These are phyloP conservation scores for Panopea generosa DNA, from an alignment of 2,888 invertebrate species.

Conservation along the genomic window DNA sequence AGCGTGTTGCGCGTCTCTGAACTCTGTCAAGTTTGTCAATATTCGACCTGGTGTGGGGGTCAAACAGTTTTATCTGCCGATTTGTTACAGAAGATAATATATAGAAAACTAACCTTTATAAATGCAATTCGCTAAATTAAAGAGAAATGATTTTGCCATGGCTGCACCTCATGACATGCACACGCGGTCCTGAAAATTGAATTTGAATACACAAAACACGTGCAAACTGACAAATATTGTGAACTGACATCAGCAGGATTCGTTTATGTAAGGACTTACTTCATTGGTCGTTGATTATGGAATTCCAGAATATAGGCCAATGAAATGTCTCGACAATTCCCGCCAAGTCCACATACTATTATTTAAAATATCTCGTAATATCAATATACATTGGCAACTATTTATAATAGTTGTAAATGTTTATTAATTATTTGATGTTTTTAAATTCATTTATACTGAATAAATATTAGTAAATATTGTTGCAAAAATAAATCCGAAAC, in stretches of 20 bases:
- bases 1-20: no score
- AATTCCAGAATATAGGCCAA: conserved; percentile 52
- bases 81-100: no score
- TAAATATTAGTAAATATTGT: no score
- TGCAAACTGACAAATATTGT: conserved; percentile 40
- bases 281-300: conserved; percentile 50
- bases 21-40: no score
- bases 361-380: no score
- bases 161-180: conserved; percentile 1
- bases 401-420: no score
- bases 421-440: no score
- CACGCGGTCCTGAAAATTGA: neutral
- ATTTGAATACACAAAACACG: conserved; percentile 21
- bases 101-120: conserved; percentile 36
- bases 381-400: neutral
- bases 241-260: conserved; percentile 23
- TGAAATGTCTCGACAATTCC: conserved; percentile 33
- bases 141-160: conserved; percentile 53
- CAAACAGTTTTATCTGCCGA: no score
- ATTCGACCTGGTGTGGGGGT: no score
- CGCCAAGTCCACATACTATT: conserved; percentile 13
- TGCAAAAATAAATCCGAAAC: conserved; percentile 61
- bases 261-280: conserved; percentile 7
- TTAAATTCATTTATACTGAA: no score
- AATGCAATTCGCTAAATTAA: conserved; percentile 16